phyloP scores from a whole-genome alignment of 2,888 invertebrate genomes.

The Euplexia lucipara region DNA sequence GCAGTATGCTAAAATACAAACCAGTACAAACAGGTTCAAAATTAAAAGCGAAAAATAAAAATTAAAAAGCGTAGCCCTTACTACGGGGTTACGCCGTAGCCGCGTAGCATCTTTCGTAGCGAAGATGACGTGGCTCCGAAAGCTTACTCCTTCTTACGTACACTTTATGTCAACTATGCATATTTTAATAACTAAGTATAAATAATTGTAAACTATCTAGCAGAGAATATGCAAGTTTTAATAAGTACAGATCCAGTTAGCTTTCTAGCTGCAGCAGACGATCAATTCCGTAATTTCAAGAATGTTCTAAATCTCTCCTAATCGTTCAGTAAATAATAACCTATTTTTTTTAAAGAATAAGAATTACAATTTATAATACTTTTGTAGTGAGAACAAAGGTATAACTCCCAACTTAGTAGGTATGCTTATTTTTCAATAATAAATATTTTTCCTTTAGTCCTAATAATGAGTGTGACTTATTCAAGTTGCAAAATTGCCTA shows the following conservation, averaged over 20 bases:
- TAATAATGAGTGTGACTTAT: slow-evolving; percentile 27
- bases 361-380: too few species aligned
- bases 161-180: slow-evolving; percentile 1
- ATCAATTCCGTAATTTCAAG: too few species aligned
- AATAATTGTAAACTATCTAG: slow-evolving; percentile 26
- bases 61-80: slow-evolving; percentile 38
- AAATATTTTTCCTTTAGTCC: slow-evolving; percentile 5
- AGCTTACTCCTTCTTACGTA: slow-evolving; percentile 13
- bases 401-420: too few species aligned
- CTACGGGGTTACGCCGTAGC: slow-evolving; percentile 58
- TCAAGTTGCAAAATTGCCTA: slow-evolving; percentile 24
- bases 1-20: not conserved
- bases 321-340: too few species aligned
- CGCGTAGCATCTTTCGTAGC: slow-evolving; percentile 67
- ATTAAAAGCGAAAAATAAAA: slow-evolving; percentile 2
- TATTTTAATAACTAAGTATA: slow-evolving; percentile 25
- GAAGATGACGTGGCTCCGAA: slow-evolving; percentile 62
- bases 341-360: too few species aligned
- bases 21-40: not conserved
- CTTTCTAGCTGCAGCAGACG: slow-evolving; percentile 19
- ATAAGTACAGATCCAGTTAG: slow-evolving; percentile 11
- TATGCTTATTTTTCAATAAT: not conserved
- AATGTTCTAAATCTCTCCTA: too few species aligned
- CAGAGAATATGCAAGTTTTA: slow-evolving; percentile 9
- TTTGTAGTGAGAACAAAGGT: not conserved